A percentile compares a stretch with the other conserved stretches of the same genome.
Conservation (phyloP, 64 coral and sea anemone genomes). For the Porites lutea region DNA sequence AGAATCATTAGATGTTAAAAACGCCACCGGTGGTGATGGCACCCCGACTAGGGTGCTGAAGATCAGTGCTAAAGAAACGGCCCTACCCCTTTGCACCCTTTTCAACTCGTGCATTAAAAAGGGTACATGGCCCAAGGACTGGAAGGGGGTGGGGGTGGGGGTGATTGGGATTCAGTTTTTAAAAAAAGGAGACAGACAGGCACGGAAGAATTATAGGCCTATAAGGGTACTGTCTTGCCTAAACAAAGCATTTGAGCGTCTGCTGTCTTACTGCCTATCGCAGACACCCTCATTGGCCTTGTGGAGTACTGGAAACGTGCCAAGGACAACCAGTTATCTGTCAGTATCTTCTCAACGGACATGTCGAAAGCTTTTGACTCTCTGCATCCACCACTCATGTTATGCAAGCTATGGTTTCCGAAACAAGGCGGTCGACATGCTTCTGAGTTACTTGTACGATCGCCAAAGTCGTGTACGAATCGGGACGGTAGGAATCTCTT, state of each 20-base stretch:
- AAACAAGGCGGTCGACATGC: conserved; percentile 27
- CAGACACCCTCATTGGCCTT: conserved; percentile 35
- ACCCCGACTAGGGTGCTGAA: conserved; percentile 66
- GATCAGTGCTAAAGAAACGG: conserved; percentile 30
- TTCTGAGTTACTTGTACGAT: conserved; percentile 35
- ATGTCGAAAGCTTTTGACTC: conserved; percentile 15
- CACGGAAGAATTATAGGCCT: conserved; percentile 65
- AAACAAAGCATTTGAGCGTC: neutral
- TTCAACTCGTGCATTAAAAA: conserved; percentile 65
- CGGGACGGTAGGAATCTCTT: conserved; percentile 18
- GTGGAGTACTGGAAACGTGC: conserved; percentile 57
- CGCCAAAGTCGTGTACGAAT: no score
- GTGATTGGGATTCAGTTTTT: conserved; percentile 55
- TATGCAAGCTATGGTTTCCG: conserved; percentile 53
- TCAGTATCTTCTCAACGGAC: conserved; percentile 61
- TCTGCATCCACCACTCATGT: no score
- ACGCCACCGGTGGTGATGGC: conserved; percentile 56
- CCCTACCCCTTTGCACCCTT: conserved; percentile 49
- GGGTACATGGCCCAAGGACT: conserved; percentile 42
- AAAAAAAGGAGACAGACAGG: conserved; percentile 60
- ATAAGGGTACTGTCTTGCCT: conserved; percentile 38
- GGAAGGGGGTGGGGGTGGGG: conserved; percentile 39
- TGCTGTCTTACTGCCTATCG: conserved; percentile 36
- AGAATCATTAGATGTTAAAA: conserved; percentile 38
- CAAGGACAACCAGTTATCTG: conserved; percentile 29